These are phyloP conservation scores for Rhynchotus rufescens DNA, from an alignment of 2,797 vertebrate species.

Conservation along the genomic window DNA sequence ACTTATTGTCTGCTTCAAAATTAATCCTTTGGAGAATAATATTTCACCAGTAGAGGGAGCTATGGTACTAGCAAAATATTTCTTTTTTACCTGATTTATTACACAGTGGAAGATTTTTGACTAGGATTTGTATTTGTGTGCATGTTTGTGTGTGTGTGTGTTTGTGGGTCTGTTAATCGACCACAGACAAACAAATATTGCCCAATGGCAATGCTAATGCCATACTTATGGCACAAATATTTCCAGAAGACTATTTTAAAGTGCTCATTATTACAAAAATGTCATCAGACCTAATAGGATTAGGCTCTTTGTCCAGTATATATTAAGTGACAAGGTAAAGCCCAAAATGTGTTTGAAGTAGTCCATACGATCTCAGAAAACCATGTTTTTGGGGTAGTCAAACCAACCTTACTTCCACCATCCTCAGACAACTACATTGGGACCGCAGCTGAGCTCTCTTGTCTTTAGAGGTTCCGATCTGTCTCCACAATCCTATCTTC, in stretches of 20 bases:
- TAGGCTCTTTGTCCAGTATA: neutral
- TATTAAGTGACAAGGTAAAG: neutral
- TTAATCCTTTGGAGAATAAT: neutral
- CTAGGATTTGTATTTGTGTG: neutral
- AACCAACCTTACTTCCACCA: neutral
- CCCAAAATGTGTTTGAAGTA: neutral
- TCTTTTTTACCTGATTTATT: neutral
- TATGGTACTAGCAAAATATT: slow-evolving; percentile 20
- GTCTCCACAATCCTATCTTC: neutral
- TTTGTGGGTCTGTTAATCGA: neutral
- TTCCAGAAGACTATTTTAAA: neutral
- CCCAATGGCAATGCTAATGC: neutral
- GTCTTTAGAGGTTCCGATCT: neutral
- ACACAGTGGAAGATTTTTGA: neutral
- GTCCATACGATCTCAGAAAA: neutral
- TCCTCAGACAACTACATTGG: neutral
- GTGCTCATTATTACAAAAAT: neutral
- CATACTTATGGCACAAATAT: neutral
- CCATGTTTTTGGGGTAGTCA: neutral
- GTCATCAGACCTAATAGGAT: neutral
- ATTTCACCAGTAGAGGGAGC: slow-evolving; percentile 60
- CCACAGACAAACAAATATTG: neutral
- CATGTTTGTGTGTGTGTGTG: neutral
- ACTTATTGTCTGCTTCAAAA: neutral
- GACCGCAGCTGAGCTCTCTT: neutral